A percentile compares a stretch with the other conserved stretches of the same genome.
phyloP scores from a whole-genome alignment of 2,888 invertebrate species.

The Gari tellinella region DNA sequence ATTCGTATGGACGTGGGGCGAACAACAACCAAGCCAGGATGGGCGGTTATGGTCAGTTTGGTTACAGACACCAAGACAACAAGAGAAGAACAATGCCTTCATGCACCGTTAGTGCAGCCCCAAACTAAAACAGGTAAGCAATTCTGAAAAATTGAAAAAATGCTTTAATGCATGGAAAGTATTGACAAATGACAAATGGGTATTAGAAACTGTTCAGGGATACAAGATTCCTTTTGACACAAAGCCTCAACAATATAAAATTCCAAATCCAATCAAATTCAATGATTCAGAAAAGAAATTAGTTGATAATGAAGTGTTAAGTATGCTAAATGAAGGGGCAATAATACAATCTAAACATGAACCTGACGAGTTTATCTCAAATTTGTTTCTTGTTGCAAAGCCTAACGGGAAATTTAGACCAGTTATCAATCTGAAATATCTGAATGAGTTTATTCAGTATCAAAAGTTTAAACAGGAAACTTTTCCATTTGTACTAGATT shows the following conservation, averaged over 20 bases:
- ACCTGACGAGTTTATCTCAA: slow-evolving; percentile 5
- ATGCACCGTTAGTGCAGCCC: too few relatives aligned
- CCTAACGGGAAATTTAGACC: too few relatives aligned
- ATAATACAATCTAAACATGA: slow-evolving; percentile 7
- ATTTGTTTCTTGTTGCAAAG: too few relatives aligned
- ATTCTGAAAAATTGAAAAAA: too few relatives aligned
- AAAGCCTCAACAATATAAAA: neutral
- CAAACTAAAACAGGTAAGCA: too few relatives aligned
- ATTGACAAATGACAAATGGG: slow-evolving; percentile 20
- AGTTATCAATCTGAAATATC: too few relatives aligned
- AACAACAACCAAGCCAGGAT: too few relatives aligned
- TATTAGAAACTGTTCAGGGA: slow-evolving; percentile 8
- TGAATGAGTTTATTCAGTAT: slow-evolving; percentile 28
- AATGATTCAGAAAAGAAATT: neutral
- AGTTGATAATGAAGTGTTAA: neutral
- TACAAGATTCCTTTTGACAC: too few relatives aligned
- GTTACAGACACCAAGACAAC: too few relatives aligned
- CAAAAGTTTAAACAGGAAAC: slow-evolving; percentile 38
- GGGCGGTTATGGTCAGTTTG: too few relatives aligned
- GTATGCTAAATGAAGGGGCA: slow-evolving; percentile 1
- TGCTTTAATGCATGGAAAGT: slow-evolving; percentile 7
- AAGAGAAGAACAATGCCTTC: too few relatives aligned
- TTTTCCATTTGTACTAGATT: slow-evolving; percentile 6
- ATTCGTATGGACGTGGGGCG: too few relatives aligned
- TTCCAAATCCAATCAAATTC: slow-evolving; percentile 18